Evolutionary conservation across 2,113 vertebrate species (phyloP).

Genomic region (Typhlomys cinereus): DNA sequence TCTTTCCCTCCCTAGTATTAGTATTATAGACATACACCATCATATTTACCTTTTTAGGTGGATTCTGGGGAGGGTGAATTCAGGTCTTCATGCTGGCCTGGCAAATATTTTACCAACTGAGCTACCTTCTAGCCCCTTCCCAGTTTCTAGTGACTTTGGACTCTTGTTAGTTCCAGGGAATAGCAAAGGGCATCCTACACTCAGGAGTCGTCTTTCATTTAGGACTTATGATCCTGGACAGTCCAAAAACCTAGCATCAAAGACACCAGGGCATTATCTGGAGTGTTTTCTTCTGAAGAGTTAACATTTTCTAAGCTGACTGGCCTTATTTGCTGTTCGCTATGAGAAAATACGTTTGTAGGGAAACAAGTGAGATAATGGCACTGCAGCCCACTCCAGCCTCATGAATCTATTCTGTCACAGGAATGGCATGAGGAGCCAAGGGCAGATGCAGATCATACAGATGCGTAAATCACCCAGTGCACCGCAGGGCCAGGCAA

Average conservation of each 20-base stretch:
- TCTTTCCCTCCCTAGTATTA: not conserved
- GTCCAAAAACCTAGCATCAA: not conserved
- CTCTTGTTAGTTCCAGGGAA: not conserved
- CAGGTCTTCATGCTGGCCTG: too few relatives aligned
- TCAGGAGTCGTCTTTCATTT: not conserved
- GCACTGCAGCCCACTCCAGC: not conserved
- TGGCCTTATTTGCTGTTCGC: not conserved
- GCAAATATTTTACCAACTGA: not conserved
- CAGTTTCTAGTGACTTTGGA: not conserved
- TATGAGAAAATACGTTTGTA: not conserved
- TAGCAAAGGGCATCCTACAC: not conserved
- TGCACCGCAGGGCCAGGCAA: not conserved
- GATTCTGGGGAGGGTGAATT: not conserved
- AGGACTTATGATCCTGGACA: not conserved
- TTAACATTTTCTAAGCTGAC: not conserved
- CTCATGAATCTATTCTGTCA: not conserved
- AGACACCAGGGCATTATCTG: not conserved
- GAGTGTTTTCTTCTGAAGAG: not conserved
- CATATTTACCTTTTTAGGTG: not conserved
- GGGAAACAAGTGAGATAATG: constrained; percentile 24
- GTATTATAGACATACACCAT: not conserved
- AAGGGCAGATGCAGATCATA: too few relatives aligned
- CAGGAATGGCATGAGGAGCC: not conserved
- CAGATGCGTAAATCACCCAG: not conserved
- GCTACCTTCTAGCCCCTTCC: not conserved